These are phyloP conservation scores for rat (Rattus norvegicus) DNA, from an alignment of 2,113 vertebrate genomes.

Conservation along the genomic window DNA sequence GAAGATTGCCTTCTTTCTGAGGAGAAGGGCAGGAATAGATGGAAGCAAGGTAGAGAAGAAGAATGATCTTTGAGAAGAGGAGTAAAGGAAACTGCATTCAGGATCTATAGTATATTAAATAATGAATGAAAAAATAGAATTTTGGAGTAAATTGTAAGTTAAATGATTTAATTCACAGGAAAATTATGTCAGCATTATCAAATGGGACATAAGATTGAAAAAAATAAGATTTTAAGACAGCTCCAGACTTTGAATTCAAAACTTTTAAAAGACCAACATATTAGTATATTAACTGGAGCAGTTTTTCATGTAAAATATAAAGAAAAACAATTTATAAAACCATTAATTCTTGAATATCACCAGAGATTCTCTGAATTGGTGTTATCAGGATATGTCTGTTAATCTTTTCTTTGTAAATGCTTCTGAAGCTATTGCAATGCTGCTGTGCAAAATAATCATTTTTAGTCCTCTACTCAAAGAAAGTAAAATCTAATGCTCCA, in stretches of 20 bases:
- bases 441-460: background rate
- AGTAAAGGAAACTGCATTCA: no score
- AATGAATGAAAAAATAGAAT: background rate
- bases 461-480: background rate
- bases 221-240: rapidly evolving
- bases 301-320: background rate
- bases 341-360: background rate
- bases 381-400: rapidly evolving
- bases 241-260: background rate
- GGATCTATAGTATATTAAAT: no score
- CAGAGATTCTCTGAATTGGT: background rate
- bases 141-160: background rate
- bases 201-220: background rate
- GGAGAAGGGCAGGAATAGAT: no score
- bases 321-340: background rate
- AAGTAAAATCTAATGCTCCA: background rate
- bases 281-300: background rate
- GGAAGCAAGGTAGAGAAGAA: no score
- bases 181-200: background rate
- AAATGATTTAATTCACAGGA: background rate
- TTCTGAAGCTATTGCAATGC: background rate
- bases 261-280: background rate
- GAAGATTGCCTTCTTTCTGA: no score
- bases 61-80: no score
- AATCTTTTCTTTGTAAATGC: background rate